Base-by-base conservation (phyloP, 2,888 invertebrate genomes). In the Hirudinaria manillensis region DNA sequence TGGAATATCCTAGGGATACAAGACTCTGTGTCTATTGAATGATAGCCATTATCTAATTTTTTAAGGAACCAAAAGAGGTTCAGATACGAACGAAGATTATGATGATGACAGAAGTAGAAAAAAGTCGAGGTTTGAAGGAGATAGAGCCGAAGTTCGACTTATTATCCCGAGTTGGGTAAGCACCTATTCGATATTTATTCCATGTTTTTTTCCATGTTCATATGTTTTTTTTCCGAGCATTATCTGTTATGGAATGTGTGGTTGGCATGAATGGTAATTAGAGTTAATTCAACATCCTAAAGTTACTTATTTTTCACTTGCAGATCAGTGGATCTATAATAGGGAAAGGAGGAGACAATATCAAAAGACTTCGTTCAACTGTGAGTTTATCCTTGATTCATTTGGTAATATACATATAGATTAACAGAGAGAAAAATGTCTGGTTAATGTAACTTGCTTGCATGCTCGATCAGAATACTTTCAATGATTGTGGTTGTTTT, bases 291-390 rank as follows among this genome's bases (percentile, higher is more conserved):
- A 45, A 45, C 45, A 45, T 16, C 45, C 1, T 45, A 16, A 45
- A 45, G 10, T 45, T 10, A 45, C 13, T 10, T 45, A 45, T 7
- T 45, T 16, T 16, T 6, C 16, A 10, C 13, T 16, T 45, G 3
- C 71, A 78, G 78, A 77, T 76, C 87, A 97, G 97, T 82, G 98
- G 98, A 82, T 97, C 96, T 78, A 94, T 99, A 85, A 99, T 99
- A 87, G 98, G 98, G 81, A 98, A 98, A 88, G 96, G 94, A 82
- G 98, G 98, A 81, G 91, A 92, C 85, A 97, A 97, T 88, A 99
- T 99, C 86, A 94, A 95, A 83, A 92, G 94, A 85, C 90, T 99
- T 81, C 90, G 98, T 82, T 91, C 90, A 87, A 92, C 96, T 91
- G 98, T 98, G 91, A 91, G 93, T 90, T 53, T 66, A 13, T 70